Percentiles rank a stretch among this genome's conserved stretches.
These are phyloP conservation scores for Drosophila ogumai DNA, from an alignment of 1,140 invertebrate genomes.

Conservation along the genomic window DNA sequence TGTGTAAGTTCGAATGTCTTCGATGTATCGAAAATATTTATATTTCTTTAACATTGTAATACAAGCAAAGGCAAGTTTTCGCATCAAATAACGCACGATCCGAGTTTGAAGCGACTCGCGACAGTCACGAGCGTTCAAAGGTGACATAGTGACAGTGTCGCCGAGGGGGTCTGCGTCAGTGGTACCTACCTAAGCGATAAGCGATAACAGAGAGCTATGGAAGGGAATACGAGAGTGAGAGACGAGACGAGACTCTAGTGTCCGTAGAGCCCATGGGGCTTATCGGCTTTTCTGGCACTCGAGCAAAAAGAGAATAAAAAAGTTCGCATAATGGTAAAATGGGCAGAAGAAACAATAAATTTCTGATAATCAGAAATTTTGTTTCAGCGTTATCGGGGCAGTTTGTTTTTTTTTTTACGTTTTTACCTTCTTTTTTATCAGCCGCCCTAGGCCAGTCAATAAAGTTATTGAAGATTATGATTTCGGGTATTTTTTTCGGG, in stretches of 20 bases:
- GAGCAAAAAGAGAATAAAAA: constrained; percentile 18
- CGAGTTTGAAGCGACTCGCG: constrained; percentile 18
- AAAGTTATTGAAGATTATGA: constrained; percentile 64
- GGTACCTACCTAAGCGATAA: constrained; percentile 27
- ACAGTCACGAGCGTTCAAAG: constrained; percentile 57
- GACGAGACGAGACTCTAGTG: not conserved
- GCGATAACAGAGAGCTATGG: constrained; percentile 6
- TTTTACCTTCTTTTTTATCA: constrained; percentile 53
- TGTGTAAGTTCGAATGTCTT: not conserved
- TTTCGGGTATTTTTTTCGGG: constrained; percentile 36
- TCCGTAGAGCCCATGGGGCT: constrained; percentile 32
- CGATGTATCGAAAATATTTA: too few relatives aligned
- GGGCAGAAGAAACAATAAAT: constrained; percentile 61
- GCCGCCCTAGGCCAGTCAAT: constrained; percentile 36
- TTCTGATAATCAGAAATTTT: constrained; percentile 62
- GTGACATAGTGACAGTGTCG: constrained; percentile 23
- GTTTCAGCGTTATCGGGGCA: constrained; percentile 49
- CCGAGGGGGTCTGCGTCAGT: constrained; percentile 48
- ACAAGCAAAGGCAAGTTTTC: not conserved
- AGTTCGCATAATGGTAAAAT: constrained; percentile 38
- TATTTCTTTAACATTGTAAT: not conserved
- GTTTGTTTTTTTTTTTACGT: constrained; percentile 18
- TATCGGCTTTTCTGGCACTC: constrained; percentile 63
- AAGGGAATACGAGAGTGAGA: constrained; percentile 3
- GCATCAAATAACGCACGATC: constrained; percentile 6